These are phyloP conservation scores for Epinotia demarniana DNA, from an alignment of 2,888 invertebrate genomes.

Conservation along the genomic window DNA sequence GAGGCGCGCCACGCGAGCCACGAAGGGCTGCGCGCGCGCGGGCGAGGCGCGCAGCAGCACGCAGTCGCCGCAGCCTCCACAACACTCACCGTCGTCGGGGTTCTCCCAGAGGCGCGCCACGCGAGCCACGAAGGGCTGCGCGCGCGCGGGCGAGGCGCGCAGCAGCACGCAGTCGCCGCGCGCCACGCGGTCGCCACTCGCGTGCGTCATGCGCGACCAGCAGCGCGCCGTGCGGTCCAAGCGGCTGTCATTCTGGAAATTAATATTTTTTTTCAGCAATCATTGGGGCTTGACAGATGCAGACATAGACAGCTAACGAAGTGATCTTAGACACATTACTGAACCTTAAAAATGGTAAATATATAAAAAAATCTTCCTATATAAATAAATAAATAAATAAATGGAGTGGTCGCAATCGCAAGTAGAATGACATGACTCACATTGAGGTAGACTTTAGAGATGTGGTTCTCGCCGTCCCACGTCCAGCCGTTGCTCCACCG, in stretches of 20 bases:
- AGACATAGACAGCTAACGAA: no score
- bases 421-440: constrained; percentile 84
- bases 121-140: constrained; percentile 96
- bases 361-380: no score
- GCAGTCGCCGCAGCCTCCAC: constrained; percentile 85
- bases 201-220: constrained; percentile 95
- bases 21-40: constrained; percentile 94
- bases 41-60: constrained; percentile 94
- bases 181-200: constrained; percentile 93
- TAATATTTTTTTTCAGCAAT: neutral
- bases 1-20: constrained; percentile 96
- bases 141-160: constrained; percentile 92
- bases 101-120: constrained; percentile 98
- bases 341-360: no score
- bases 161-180: constrained; percentile 96
- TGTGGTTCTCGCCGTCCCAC: constrained; percentile 93
- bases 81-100: constrained; percentile 92
- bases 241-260: constrained; percentile 70
- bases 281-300: no score
- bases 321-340: no score
- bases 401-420: no score
- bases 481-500: constrained; percentile 96
- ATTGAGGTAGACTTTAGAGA: constrained; percentile 94
- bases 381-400: no score
- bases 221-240: constrained; percentile 89